Evolutionary conservation across 2,113 vertebrate species (phyloP).

Genomic region (Gila orcuttii): DNA sequence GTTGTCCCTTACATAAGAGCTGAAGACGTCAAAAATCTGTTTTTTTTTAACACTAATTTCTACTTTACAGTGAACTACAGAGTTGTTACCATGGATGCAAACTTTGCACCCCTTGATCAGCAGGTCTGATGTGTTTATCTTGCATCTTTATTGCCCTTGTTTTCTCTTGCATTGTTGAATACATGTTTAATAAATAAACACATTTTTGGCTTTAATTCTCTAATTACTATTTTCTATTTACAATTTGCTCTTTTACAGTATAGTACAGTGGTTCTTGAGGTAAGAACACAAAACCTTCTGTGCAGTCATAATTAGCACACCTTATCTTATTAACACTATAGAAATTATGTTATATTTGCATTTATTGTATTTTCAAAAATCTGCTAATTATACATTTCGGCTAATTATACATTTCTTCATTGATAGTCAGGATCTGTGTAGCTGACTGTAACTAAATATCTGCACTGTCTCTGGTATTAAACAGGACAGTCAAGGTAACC

Average conservation of each 20-base stretch:
- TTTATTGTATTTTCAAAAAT: not conserved
- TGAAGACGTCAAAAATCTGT: not conserved
- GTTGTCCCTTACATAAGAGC: not conserved
- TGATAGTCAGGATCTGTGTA: not conserved
- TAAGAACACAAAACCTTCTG: constrained; percentile 52
- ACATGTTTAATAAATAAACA: not conserved
- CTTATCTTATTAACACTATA: not conserved
- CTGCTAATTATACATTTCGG: not conserved
- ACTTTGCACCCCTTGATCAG: constrained; percentile 47
- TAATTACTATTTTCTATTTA: no score
- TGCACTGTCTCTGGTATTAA: not conserved
- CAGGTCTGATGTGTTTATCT: constrained; percentile 29
- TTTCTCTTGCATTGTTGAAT: not conserved
- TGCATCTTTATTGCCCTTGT: not conserved
- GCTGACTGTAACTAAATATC: not conserved
- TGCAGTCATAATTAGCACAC: not conserved
- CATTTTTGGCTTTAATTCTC: not conserved
- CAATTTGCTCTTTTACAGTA: constrained; percentile 62
- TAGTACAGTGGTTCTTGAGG: constrained; percentile 60
- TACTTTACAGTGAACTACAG: constrained; percentile 53
- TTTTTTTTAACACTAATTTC: not conserved
- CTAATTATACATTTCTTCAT: not conserved
- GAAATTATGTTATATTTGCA: not conserved
- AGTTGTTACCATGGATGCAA: constrained; percentile 48
- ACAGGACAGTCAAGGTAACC: constrained; percentile 63